These are phyloP conservation scores for Seriola quinqueradiata DNA, from an alignment of 2,113 vertebrate species.

Conservation along the genomic window DNA sequence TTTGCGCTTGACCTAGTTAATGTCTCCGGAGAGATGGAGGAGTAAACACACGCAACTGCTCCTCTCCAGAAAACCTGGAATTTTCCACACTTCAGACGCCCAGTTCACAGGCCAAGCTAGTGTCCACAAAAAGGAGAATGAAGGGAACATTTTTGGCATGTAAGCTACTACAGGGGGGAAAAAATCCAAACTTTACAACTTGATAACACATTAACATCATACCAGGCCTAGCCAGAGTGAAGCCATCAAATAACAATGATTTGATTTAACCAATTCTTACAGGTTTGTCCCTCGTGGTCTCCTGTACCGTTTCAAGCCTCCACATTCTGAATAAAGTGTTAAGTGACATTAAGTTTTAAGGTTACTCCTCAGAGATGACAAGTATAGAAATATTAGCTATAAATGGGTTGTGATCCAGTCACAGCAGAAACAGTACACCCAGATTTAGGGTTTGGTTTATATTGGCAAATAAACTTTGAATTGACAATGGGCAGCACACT, in stretches of 20 bases:
- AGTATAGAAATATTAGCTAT: not conserved
- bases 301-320: not conserved
- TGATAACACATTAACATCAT: conserved; percentile 23
- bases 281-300: not conserved
- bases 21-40: conserved; percentile 64
- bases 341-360: not conserved
- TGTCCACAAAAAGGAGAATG: conserved; percentile 11
- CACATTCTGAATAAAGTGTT: not conserved
- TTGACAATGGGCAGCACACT: too few species aligned
- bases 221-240: not conserved
- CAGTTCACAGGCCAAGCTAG: conserved; percentile 25
- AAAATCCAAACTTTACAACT: not conserved
- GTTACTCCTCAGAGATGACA: conserved; percentile 1
- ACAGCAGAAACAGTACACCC: not conserved
- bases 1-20: conserved; percentile 82
- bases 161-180: not conserved
- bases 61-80: conserved; percentile 70
- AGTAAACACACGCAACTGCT: conserved; percentile 73
- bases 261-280: not conserved
- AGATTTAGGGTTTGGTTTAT: not conserved
- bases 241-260: not conserved
- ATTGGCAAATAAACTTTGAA: not conserved
- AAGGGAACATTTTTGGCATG: conserved; percentile 28
- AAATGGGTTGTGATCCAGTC: not conserved
- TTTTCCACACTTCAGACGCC: conserved; percentile 71